Conservation (phyloP, 2,113 vertebrate genomes). For the Burhinus bistriatus region DNA sequence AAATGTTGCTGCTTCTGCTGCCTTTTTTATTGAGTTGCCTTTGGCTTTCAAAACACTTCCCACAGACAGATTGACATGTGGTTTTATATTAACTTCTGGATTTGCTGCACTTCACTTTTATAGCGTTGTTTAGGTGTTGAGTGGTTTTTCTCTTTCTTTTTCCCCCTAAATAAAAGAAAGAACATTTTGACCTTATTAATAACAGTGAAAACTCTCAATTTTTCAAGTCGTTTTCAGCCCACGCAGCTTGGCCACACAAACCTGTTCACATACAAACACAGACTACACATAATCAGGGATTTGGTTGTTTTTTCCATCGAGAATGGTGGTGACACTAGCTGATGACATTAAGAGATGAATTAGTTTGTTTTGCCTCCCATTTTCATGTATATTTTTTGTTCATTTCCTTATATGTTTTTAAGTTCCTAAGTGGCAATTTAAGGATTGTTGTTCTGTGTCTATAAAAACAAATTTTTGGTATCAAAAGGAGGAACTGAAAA, state of each 20-base stretch:
- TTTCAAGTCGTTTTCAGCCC: not conserved
- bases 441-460: not conserved
- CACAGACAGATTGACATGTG: conserved; percentile 47
- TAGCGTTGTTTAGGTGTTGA: not conserved
- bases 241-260: not conserved
- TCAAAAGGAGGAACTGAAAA: not conserved
- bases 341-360: not conserved
- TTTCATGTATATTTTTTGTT: not conserved
- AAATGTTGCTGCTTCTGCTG: conserved; percentile 31
- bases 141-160: not conserved
- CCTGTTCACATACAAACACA: not conserved
- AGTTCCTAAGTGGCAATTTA: not conserved
- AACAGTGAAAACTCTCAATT: not conserved
- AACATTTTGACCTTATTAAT: conserved; percentile 52
- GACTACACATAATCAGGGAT: not conserved
- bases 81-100: conserved; percentile 56
- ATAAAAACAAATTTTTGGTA: not conserved
- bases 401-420: not conserved
- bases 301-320: not conserved
- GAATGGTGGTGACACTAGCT: not conserved
- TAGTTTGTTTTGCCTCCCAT: not conserved
- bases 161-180: conserved; percentile 14
- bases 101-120: conserved; percentile 26
- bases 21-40: conserved; percentile 56
- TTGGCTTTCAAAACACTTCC: conserved; percentile 58